phyloP scores from a whole-genome alignment of 2,113 vertebrate genomes.

The Kryptolebias marmoratus region DNA sequence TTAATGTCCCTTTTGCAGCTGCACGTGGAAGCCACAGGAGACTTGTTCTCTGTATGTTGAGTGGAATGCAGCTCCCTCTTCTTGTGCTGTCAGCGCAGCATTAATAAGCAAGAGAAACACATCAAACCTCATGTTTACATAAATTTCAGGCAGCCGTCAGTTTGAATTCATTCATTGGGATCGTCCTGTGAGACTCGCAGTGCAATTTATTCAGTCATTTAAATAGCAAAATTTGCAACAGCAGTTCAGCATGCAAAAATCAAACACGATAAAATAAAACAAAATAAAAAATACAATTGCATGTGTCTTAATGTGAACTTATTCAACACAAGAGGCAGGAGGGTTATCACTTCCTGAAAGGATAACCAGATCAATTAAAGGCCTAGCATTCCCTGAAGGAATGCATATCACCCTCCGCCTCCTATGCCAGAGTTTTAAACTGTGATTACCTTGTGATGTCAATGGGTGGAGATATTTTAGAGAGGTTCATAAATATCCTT shows the following conservation, averaged over 20 bases:
- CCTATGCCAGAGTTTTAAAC: too few relatives aligned
- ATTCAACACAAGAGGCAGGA: background rate
- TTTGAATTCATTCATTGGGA: conserved; percentile 33
- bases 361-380: too few relatives aligned
- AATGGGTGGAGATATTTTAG: too few relatives aligned
- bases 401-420: too few relatives aligned
- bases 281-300: background rate
- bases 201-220: conserved; percentile 22
- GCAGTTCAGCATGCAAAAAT: background rate
- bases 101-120: conserved; percentile 42
- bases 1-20: conserved; percentile 34
- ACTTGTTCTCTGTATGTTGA: conserved; percentile 27
- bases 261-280: background rate
- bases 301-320: background rate
- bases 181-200: background rate
- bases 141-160: conserved; percentile 27
- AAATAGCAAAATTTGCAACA: conserved; percentile 15
- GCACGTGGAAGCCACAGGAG: conserved; percentile 36
- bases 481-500: too few relatives aligned
- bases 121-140: conserved; percentile 46
- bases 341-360: background rate
- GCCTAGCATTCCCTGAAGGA: too few relatives aligned
- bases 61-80: conserved; percentile 36
- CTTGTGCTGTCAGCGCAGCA: conserved; percentile 9
- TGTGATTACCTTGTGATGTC: too few relatives aligned